Percentiles rank a stretch among this genome's conserved stretches.
phyloP scores from a whole-genome alignment of 2,113 vertebrate genomes.

The Piaya cayana region DNA sequence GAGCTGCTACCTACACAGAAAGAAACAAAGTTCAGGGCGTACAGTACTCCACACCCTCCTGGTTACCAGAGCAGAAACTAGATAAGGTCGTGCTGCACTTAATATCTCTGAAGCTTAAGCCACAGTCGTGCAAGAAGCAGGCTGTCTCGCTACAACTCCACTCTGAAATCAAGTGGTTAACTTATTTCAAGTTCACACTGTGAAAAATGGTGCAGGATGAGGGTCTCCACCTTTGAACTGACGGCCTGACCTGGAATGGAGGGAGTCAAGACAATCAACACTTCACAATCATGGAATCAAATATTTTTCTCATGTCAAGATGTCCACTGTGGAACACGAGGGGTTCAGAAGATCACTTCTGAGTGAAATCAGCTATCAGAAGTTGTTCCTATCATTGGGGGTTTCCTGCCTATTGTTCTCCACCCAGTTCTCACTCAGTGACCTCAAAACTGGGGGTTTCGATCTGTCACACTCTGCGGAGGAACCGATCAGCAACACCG shows the following conservation, averaged over 20 bases:
- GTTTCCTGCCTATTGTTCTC: background rate
- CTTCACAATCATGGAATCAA: background rate
- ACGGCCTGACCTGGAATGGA: fast-evolving
- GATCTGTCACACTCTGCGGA: background rate
- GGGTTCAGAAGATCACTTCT: background rate
- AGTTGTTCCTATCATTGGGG: background rate
- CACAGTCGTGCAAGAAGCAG: background rate
- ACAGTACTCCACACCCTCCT: background rate
- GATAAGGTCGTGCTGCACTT: background rate
- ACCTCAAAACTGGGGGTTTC: background rate
- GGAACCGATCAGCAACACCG: background rate
- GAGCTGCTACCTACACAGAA: background rate
- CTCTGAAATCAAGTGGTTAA: too few relatives aligned
- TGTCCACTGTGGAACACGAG: background rate
- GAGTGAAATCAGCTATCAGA: background rate
- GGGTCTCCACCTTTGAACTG: background rate
- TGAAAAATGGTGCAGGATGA: fast-evolving
- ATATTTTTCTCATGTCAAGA: background rate
- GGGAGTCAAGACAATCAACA: fast-evolving
- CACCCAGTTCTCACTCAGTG: background rate
- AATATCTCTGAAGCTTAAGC: background rate
- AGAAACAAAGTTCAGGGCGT: conserved; percentile 52
- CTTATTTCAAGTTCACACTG: fast-evolving
- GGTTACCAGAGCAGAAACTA: background rate
- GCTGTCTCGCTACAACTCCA: background rate